phyloP scores from a whole-genome alignment of 1,140 invertebrate species.

The Nasonia giraulti region DNA sequence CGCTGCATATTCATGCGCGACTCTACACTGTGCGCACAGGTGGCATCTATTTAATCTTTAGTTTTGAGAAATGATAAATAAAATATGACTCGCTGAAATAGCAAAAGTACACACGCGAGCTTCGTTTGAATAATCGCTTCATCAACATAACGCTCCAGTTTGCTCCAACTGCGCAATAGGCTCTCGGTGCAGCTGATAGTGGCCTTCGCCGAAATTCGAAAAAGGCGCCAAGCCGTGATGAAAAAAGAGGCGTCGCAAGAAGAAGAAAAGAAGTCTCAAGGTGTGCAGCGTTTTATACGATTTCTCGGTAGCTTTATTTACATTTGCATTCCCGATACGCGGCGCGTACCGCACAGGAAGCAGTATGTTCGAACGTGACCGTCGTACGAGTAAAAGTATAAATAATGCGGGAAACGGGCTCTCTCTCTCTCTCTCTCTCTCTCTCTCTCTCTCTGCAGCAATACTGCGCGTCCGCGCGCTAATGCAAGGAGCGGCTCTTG shows the following conservation, averaged over 20 bases:
- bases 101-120: background rate
- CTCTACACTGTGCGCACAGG: background rate
- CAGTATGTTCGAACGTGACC: constrained; percentile 67
- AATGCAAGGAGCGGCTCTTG: constrained; percentile 7
- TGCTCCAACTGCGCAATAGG: background rate
- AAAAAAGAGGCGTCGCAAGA: background rate
- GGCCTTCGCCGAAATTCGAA: background rate
- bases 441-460: background rate
- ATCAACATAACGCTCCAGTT: background rate
- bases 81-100: background rate
- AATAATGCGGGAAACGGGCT: constrained; percentile 59
- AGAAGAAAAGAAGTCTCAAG: constrained; percentile 39
- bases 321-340: constrained; percentile 65
- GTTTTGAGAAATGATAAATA: constrained; percentile 2
- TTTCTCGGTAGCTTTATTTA: constrained; percentile 64
- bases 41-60: constrained; percentile 3
- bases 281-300: constrained; percentile 50
- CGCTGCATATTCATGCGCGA: background rate
- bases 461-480: background rate
- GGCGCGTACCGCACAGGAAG: constrained; percentile 62
- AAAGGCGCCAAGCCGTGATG: background rate
- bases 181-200: background rate
- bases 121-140: background rate
- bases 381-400: constrained; percentile 59
- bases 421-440: background rate